These are phyloP conservation scores for Peromyscus eremicus DNA, from an alignment of 2,797 vertebrate genomes.

Conservation along the genomic window DNA sequence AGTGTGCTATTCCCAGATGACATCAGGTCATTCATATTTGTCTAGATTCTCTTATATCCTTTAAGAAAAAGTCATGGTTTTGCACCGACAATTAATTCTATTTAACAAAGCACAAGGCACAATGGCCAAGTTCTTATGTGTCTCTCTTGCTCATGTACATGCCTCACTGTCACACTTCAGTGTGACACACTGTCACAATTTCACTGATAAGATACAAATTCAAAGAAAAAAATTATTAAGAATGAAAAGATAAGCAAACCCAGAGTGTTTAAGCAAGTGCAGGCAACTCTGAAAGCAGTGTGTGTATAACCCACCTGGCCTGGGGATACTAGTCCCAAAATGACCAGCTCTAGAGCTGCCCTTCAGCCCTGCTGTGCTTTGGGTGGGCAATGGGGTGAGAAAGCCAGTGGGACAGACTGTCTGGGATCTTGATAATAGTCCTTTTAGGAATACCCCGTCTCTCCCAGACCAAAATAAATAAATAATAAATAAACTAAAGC, in stretches of 20 bases:
- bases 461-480: neutral
- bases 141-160: neutral
- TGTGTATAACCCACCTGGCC: too few species aligned
- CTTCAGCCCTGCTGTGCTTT: neutral
- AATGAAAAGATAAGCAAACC: neutral
- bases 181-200: neutral
- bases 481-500: neutral
- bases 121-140: rapidly evolving
- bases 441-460: neutral
- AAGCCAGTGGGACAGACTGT: neutral
- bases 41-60: neutral
- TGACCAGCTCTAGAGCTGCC: neutral
- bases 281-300: neutral
- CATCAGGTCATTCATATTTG: neutral
- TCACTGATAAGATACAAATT: neutral
- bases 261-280: neutral
- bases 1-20: neutral
- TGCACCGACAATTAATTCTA: neutral
- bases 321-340: neutral
- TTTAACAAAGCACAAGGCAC: neutral
- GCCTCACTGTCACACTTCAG: neutral
- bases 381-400: neutral
- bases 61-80: neutral
- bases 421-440: neutral
- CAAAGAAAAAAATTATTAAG: neutral